Percentiles rank a stretch among this genome's conserved stretches.
These are phyloP conservation scores for Tyto alba DNA, from an alignment of 2,113 vertebrate genomes.

Conservation along the genomic window DNA sequence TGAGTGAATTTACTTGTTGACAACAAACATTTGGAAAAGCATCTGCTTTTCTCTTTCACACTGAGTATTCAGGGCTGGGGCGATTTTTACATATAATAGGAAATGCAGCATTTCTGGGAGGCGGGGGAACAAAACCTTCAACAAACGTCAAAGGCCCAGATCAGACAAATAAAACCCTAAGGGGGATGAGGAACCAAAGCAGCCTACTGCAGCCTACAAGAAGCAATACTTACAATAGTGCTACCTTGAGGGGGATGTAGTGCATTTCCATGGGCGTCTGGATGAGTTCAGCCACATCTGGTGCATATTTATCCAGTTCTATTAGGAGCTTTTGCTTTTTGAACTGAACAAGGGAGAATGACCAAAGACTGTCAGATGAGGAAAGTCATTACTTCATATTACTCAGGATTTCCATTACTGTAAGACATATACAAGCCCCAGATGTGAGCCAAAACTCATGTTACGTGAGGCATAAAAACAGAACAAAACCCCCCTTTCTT, in stretches of 20 bases:
- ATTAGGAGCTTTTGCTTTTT: constrained; percentile 92
- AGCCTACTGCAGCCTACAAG: not conserved
- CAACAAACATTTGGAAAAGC: not conserved
- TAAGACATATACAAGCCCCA: not conserved
- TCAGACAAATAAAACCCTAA: not conserved
- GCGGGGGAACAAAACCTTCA: not conserved
- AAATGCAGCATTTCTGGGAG: not conserved
- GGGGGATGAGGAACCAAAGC: not conserved
- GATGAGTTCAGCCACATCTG: constrained; percentile 90
- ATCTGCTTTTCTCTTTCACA: not conserved
- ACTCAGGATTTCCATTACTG: not conserved
- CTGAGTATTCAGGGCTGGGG: not conserved
- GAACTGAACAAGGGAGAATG: constrained; percentile 75
- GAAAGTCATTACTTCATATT: not conserved
- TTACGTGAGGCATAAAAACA: not conserved
- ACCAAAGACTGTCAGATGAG: not conserved
- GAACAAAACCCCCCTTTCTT: fast-evolving
- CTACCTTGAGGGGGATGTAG: constrained; percentile 94
- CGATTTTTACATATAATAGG: not conserved
- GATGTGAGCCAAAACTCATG: not conserved
- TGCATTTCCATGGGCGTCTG: constrained; percentile 89
- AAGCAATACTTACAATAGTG: constrained; percentile 87
- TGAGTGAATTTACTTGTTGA: not conserved
- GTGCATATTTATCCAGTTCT: constrained; percentile 88
- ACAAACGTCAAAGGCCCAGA: not conserved